Percentiles rank a stretch among this genome's conserved stretches.
Evolutionary conservation across 1,140 invertebrate species (phyloP).

Genomic region (Episyrphus balteatus): DNA sequence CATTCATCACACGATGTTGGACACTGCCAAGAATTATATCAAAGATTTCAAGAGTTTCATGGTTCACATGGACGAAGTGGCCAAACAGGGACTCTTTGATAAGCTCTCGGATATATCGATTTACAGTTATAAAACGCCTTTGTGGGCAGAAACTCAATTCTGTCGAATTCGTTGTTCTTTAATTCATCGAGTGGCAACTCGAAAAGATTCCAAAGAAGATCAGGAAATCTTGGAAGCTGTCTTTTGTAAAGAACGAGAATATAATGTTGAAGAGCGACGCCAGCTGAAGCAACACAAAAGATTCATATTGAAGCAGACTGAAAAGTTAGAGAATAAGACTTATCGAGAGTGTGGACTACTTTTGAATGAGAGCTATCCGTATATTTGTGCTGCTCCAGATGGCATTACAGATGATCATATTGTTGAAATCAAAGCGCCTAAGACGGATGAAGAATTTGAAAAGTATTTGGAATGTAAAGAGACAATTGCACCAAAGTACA

Average conservation of each 20-base stretch:
- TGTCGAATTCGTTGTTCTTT: slow-evolving; percentile 32
- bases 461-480: slow-evolving; percentile 29
- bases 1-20: slow-evolving; percentile 24
- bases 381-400: slow-evolving; percentile 37
- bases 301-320: slow-evolving; percentile 33
- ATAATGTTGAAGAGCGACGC: slow-evolving; percentile 15
- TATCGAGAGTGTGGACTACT: slow-evolving; percentile 30
- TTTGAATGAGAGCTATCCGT: slow-evolving; percentile 26
- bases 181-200: slow-evolving; percentile 23
- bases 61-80: slow-evolving; percentile 25
- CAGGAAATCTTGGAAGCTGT: slow-evolving; percentile 25
- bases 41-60: slow-evolving; percentile 16
- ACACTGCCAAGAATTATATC: slow-evolving; percentile 17
- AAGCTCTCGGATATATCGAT: slow-evolving; percentile 19
- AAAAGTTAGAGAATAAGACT: slow-evolving; percentile 32
- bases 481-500: slow-evolving; percentile 34
- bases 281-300: slow-evolving; percentile 34
- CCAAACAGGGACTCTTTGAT: slow-evolving; percentile 21
- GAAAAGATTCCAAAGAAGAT: slow-evolving; percentile 20
- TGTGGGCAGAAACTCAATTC: slow-evolving; percentile 31
- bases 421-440: slow-evolving; percentile 40
- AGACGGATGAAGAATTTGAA: slow-evolving; percentile 32
- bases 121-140: slow-evolving; percentile 21
- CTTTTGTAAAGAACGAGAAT: slow-evolving; percentile 30
- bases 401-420: slow-evolving; percentile 37